Percentiles rank a stretch among this genome's conserved stretches.
Evolutionary conservation across 2,797 vertebrate genomes (phyloP).

Genomic region (Nannoperca australis): DNA sequence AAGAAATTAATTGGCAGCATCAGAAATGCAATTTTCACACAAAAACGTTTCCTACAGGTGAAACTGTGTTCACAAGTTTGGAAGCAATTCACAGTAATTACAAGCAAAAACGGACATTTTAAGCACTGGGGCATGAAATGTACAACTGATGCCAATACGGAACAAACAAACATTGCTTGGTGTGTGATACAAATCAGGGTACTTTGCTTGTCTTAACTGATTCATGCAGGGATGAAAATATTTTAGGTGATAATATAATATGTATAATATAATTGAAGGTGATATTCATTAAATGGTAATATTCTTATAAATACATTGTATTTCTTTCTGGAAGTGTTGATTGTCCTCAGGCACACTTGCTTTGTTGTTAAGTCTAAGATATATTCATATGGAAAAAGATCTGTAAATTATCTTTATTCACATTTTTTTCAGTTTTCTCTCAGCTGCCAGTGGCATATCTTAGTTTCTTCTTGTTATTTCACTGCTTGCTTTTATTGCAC

Average conservation of each 20-base stretch:
- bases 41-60: background rate
- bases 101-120: no score
- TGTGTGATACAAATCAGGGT: background rate
- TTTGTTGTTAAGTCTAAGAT: background rate
- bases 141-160: background rate
- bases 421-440: background rate
- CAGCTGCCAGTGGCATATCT: background rate
- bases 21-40: background rate
- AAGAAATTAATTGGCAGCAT: background rate
- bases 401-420: background rate
- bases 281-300: background rate
- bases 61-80: background rate
- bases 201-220: background rate
- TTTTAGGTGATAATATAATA: no score
- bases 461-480: background rate
- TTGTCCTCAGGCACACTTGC: background rate
- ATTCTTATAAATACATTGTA: no score
- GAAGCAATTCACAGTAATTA: background rate
- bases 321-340: background rate
- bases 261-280: no score
- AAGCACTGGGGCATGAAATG: background rate
- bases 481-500: background rate
- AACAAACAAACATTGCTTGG: background rate
- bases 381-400: background rate
- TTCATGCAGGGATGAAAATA: background rate